phyloP scores from a whole-genome alignment of 1,140 invertebrate species.

The Orius insidiosus region DNA sequence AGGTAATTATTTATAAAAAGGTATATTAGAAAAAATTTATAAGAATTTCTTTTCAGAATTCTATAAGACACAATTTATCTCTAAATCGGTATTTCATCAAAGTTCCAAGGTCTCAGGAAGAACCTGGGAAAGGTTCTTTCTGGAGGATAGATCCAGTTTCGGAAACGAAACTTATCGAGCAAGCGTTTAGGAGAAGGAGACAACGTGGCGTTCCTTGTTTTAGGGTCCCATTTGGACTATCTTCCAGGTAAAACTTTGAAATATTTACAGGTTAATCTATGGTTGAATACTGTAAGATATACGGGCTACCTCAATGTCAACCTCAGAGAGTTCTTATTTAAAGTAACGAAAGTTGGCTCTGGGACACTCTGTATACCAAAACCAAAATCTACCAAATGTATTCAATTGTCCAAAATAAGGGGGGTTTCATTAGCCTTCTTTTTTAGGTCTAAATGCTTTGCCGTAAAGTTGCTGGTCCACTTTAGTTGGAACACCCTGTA shows the following conservation, averaged over 20 bases:
- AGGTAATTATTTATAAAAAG: constrained; percentile 31
- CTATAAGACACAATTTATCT: constrained; percentile 94
- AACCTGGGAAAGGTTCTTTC: constrained; percentile 94
- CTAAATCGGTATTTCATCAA: constrained; percentile 95
- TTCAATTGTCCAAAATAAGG: too few relatives aligned
- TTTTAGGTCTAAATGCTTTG: too few relatives aligned
- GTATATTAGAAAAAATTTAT: neutral
- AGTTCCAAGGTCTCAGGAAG: constrained; percentile 91
- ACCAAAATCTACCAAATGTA: too few relatives aligned
- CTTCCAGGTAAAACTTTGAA: constrained; percentile 74
- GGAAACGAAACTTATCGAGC: constrained; percentile 88
- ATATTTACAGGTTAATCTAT: too few relatives aligned
- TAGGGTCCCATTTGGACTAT: constrained; percentile 75
- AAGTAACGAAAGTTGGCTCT: too few relatives aligned
- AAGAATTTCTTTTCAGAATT: constrained; percentile 51
- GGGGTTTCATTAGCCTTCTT: too few relatives aligned
- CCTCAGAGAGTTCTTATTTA: too few relatives aligned
- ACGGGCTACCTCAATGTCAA: too few relatives aligned
- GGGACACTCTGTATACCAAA: too few relatives aligned
- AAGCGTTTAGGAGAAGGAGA: constrained; percentile 79
- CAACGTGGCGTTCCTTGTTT: constrained; percentile 87
- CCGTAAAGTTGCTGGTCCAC: too few relatives aligned
- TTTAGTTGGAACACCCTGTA: too few relatives aligned
- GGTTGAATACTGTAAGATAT: too few relatives aligned
- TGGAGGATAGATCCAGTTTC: constrained; percentile 95